Base-by-base conservation (phyloP, 2,888 invertebrate species). In the Synergus gifuensis region DNA sequence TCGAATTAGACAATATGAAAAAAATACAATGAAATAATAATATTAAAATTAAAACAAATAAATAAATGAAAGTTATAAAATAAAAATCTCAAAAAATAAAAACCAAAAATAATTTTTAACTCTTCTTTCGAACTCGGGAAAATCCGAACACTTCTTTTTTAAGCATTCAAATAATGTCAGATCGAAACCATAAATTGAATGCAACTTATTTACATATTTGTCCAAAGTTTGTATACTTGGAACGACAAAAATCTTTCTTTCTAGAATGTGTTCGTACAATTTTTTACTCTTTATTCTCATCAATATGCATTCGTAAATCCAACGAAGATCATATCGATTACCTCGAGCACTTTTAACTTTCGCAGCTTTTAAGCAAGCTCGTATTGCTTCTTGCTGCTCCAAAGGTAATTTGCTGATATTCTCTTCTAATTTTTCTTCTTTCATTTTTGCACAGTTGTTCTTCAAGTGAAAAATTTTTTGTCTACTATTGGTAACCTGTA, bases 101-200 rank as follows among this genome's bases (percentile, higher is more conserved):
- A 28, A 28, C 22, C 22, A 63, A 4, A 5, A 63, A 5, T 36
- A 11, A 63, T 14, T 63, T 36, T 63, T 63, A 63, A 54, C 76
- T 85, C 86, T 79, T 78, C 36, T 80, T 77, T 80, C 36, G 83
- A 79, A 18, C 63, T 64, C 11, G 36, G 18, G 4, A 76, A 46
- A 83, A 86, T 83, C 22, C 44, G 40, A 28, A 54, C 28, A 49
- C 69, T 63, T 81, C 84, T 85, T 64, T 79, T 77, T 64, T 78
- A 28, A 28, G 22, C 22, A 28, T 28, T 28, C 22, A 28, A 28
- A 28, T 28, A 28, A 28, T 28, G 22, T 80, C 62, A 73, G 83
- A 82, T 85, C 79, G 80, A 86, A 86, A 8, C 84, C 85, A 64
- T 84, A 84, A 40, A 80, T 80, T 36, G 78, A 69, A 22, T 79